Evolutionary conservation across 2,797 vertebrate species (phyloP).

Genomic region (Gila robusta): DNA sequence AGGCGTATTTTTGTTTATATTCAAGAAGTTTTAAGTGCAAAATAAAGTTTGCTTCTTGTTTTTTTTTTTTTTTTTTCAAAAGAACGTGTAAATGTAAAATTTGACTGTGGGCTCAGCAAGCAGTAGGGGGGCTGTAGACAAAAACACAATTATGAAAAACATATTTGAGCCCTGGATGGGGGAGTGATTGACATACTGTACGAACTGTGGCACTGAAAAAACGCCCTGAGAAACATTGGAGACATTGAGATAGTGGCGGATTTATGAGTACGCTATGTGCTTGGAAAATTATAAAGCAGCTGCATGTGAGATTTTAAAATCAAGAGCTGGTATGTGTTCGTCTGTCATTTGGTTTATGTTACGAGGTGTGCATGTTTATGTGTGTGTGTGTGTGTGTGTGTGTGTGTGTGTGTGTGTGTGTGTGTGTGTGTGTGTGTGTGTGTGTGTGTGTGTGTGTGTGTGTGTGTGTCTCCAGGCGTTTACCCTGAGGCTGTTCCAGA

Average conservation of each 20-base stretch:
- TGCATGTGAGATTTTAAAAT: conserved; percentile 14
- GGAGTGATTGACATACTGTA: conserved; percentile 43
- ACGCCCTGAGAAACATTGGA: background rate
- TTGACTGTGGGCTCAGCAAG: conserved; percentile 12
- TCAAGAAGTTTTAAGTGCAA: conserved; percentile 15
- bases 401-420: conserved; percentile 6
- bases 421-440: conserved; percentile 41
- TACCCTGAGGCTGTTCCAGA: conserved; percentile 50
- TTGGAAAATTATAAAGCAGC: conserved; percentile 22
- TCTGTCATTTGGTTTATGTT: conserved; percentile 26
- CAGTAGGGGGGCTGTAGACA: conserved; percentile 33
- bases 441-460: background rate
- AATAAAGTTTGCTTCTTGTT: conserved; percentile 16
- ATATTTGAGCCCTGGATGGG: conserved; percentile 32
- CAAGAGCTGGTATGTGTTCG: conserved; percentile 17
- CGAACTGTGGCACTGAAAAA: conserved; percentile 8
- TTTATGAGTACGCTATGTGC: background rate
- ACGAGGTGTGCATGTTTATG: conserved; percentile 20
- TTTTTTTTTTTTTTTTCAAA: background rate
- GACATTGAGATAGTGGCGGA: conserved; percentile 2
- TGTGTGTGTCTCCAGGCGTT: conserved; percentile 50
- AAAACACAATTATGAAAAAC: conserved; percentile 46
- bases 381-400: background rate
- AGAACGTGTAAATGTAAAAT: conserved; percentile 16
- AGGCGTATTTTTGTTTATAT: conserved; percentile 28